Evolutionary conservation across 23 tunicate species (phyloP).

Genomic region (Ascidia mentula): DNA sequence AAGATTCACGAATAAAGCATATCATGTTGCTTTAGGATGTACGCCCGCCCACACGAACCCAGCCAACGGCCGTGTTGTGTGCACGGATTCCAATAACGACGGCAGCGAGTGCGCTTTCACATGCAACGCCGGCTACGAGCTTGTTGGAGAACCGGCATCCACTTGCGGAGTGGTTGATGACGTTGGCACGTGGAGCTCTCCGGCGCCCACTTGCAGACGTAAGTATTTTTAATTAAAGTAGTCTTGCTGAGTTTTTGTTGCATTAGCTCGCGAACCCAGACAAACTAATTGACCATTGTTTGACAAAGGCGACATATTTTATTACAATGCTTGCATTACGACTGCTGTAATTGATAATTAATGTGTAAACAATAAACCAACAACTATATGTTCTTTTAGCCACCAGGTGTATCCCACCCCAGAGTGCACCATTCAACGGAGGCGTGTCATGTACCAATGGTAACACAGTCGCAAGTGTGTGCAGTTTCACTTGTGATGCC

Average conservation of each 20-base stretch:
- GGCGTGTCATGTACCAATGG: constrained; percentile 21
- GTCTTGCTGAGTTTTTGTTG: too few species aligned
- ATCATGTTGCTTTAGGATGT: background rate
- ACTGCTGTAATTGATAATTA: too few species aligned
- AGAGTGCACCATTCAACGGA: constrained; percentile 35
- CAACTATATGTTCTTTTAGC: background rate
- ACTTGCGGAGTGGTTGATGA: constrained; percentile 22
- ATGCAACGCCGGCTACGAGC: constrained; percentile 8
- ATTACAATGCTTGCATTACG: too few species aligned
- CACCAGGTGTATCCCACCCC: constrained; percentile 24
- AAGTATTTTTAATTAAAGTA: constrained; percentile 24
- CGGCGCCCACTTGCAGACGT: constrained; percentile 68
- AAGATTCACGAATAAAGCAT: too few species aligned
- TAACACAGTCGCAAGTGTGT: constrained; percentile 23
- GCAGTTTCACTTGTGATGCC: constrained; percentile 22
- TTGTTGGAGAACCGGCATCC: constrained; percentile 4
- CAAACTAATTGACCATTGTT: too few species aligned
- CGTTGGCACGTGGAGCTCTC: constrained; percentile 49
- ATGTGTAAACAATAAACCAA: background rate
- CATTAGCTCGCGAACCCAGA: too few species aligned
- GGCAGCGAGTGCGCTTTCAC: constrained; percentile 35
- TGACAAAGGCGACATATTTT: too few species aligned
- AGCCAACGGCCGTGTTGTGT: constrained; percentile 34
- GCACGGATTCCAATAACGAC: constrained; percentile 23
- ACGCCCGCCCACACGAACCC: constrained; percentile 15